Percentiles rank a stretch among this genome's conserved stretches.
These are phyloP conservation scores for Agriopis marginaria DNA, from an alignment of 2,888 invertebrate species.

Conservation along the genomic window DNA sequence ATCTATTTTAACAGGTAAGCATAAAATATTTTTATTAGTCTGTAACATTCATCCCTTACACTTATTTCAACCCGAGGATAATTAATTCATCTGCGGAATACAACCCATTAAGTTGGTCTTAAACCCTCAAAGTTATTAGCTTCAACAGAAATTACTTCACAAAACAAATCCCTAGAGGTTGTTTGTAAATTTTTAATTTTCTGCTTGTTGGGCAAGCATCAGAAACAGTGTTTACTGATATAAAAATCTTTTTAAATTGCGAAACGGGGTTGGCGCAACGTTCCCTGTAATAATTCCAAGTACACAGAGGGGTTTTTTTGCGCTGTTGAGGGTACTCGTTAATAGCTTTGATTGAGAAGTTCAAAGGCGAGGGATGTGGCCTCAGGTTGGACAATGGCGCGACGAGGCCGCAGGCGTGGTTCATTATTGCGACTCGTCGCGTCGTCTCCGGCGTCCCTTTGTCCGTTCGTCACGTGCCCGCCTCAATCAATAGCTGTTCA, in stretches of 20 bases:
- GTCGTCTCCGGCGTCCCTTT: constrained; percentile 67
- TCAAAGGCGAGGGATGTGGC: constrained; percentile 60
- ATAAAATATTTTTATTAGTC: background rate
- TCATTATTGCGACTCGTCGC: constrained; percentile 69
- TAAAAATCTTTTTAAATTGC: constrained; percentile 65
- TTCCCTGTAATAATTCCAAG: constrained; percentile 45
- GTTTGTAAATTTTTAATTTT: constrained; percentile 77
- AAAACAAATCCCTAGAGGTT: constrained; percentile 64
- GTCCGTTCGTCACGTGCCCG: constrained; percentile 67
- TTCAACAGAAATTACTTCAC: constrained; percentile 60
- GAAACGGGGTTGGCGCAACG: constrained; percentile 64
- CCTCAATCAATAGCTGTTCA: constrained; percentile 61
- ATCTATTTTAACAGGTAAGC: background rate
- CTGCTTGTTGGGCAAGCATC: constrained; percentile 73
- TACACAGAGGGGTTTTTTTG: constrained; percentile 44
- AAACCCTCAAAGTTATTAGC: constrained; percentile 61
- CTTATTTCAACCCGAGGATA: constrained; percentile 37
- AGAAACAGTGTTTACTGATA: constrained; percentile 67
- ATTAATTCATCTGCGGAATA: constrained; percentile 49
- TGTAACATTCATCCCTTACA: constrained; percentile 7
- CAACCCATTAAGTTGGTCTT: constrained; percentile 61
- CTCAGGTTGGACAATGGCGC: constrained; percentile 60
- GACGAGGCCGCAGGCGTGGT: constrained; percentile 60
- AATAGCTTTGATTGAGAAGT: constrained; percentile 63
- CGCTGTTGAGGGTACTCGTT: constrained; percentile 44